phyloP scores from a whole-genome alignment of 1,140 invertebrate genomes.

The Scaptomyza montana region DNA sequence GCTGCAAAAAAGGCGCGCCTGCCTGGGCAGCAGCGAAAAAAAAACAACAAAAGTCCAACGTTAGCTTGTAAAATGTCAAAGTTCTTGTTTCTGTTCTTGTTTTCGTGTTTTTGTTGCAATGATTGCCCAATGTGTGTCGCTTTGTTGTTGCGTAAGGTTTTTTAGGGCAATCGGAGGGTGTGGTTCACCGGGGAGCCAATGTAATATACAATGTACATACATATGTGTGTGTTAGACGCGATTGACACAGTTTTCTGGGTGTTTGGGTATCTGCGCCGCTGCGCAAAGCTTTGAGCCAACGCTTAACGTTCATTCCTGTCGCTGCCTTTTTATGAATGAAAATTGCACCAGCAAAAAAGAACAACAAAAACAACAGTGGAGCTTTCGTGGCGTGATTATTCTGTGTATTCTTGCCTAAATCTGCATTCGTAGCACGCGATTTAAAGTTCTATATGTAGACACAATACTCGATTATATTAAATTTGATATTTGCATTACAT shows the following conservation, averaged over 20 bases:
- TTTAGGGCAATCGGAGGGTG: conserved; percentile 79
- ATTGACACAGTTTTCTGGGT: conserved; percentile 60
- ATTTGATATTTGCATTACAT: background rate
- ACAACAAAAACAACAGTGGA: conserved; percentile 28
- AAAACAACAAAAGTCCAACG: conserved; percentile 22
- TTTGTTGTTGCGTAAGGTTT: conserved; percentile 79
- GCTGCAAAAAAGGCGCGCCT: conserved; percentile 45
- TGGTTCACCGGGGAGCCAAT: conserved; percentile 65
- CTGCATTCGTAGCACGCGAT: background rate
- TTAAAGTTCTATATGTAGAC: background rate
- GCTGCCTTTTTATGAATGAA: conserved; percentile 74
- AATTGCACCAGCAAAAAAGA: conserved; percentile 14
- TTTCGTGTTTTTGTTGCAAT: conserved; percentile 44
- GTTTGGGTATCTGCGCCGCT: conserved; percentile 54
- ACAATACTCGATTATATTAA: background rate
- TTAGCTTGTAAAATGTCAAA: conserved; percentile 46
- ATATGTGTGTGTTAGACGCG: conserved; percentile 40
- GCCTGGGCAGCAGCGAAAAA: conserved; percentile 16
- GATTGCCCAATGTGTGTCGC: conserved; percentile 55
- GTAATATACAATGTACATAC: conserved; percentile 39
- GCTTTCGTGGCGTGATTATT: conserved; percentile 25
- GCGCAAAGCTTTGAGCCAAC: conserved; percentile 56
- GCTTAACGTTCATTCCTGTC: conserved; percentile 38
- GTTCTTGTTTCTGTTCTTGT: conserved; percentile 24
- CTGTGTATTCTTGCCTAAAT: background rate